phyloP scores from a whole-genome alignment of 1,140 invertebrate species.

The Pristionchus pacificus region DNA sequence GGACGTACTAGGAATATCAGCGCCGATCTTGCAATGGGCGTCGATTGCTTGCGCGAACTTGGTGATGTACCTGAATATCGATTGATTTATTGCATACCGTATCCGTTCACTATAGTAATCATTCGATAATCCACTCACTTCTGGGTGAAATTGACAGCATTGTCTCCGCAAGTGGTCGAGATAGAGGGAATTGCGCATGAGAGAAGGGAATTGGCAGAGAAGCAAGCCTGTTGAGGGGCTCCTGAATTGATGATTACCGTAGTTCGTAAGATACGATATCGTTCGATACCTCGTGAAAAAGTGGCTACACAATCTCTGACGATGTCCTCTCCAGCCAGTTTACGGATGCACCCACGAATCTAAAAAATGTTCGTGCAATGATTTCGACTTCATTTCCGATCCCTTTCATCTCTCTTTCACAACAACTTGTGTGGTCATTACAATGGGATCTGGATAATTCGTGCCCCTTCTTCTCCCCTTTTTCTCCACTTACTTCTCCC shows the following conservation, averaged over 20 bases:
- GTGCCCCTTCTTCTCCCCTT: not conserved
- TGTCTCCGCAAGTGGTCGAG: constrained; percentile 39
- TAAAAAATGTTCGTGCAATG: too few species aligned
- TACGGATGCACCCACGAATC: constrained; percentile 44
- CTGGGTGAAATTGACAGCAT: constrained; percentile 30
- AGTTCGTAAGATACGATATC: not conserved
- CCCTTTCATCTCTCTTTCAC: too few species aligned
- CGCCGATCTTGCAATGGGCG: constrained; percentile 36
- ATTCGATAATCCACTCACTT: not conserved
- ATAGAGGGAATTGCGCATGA: constrained; percentile 41
- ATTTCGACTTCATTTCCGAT: too few species aligned
- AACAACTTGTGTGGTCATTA: too few species aligned
- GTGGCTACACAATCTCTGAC: constrained; percentile 47
- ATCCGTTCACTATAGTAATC: too few species aligned
- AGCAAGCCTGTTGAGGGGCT: constrained; percentile 50
- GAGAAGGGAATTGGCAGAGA: constrained; percentile 47
- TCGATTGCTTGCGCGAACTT: constrained; percentile 49
- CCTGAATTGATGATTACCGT: constrained; percentile 5
- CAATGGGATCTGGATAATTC: not conserved
- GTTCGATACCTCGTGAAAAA: constrained; percentile 39
- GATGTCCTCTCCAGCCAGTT: constrained; percentile 34
- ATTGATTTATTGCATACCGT: too few species aligned
- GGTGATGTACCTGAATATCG: constrained; percentile 43
- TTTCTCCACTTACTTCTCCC: too few species aligned
- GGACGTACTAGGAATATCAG: constrained; percentile 22